phyloP scores from a whole-genome alignment of 2,113 vertebrate genomes.

The Pogona vitticeps region DNA sequence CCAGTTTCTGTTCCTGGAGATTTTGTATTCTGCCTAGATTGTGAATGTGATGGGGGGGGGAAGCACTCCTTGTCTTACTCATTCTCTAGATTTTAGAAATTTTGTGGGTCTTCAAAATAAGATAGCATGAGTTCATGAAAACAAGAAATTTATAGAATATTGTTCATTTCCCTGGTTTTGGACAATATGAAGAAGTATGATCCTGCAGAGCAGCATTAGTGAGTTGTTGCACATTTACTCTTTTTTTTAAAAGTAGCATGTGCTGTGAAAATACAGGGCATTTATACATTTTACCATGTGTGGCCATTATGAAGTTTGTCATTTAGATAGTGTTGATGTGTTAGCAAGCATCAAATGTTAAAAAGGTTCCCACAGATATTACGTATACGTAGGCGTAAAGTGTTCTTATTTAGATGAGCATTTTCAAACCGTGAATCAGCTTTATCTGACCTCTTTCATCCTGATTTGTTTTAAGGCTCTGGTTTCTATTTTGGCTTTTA shows the following conservation, averaged over 20 bases:
- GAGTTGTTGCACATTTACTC: background rate
- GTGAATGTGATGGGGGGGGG: too few species aligned
- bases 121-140: background rate
- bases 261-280: background rate
- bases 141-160: too few species aligned
- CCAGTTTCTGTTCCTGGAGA: background rate
- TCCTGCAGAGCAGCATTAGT: background rate
- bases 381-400: background rate
- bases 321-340: background rate
- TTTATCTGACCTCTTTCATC: slow-evolving; percentile 11
- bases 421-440: slow-evolving; percentile 15
- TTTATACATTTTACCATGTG: background rate
- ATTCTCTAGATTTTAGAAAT: too few species aligned
- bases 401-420: background rate
- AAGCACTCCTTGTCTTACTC: too few species aligned
- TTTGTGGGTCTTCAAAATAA: background rate
- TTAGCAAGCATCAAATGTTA: background rate
- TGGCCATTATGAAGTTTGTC: background rate
- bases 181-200: background rate
- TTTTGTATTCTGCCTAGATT: too few species aligned
- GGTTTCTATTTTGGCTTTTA: slow-evolving; percentile 26
- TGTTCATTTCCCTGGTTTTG: too few species aligned
- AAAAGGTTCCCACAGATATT: background rate
- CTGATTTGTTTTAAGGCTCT: background rate
- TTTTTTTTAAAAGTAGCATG: background rate